Evolutionary conservation across 2,888 invertebrate genomes (phyloP).

Genomic region (Dryadula phaetusa): DNA sequence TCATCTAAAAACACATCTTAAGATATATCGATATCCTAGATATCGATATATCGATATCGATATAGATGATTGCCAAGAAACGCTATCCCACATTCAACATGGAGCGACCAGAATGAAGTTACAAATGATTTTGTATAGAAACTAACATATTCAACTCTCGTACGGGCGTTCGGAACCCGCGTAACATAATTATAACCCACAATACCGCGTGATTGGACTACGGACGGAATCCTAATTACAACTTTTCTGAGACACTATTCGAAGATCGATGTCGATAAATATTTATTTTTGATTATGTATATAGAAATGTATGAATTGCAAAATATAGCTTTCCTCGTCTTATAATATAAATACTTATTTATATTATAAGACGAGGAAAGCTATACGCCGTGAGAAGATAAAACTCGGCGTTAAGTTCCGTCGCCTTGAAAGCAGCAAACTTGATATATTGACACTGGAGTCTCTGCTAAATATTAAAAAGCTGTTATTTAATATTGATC

Average conservation of each 20-base stretch:
- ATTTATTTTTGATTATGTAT: slow-evolving; percentile 7
- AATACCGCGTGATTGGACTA: slow-evolving; percentile 72
- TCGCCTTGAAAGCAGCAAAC: no score
- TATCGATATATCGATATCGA: no score
- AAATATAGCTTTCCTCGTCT: no score
- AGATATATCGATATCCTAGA: background rate
- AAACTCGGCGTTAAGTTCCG: no score
- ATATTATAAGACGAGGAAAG: no score
- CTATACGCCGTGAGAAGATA: no score
- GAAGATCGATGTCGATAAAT: slow-evolving; percentile 6
- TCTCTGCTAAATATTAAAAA: no score
- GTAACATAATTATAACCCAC: slow-evolving; percentile 63
- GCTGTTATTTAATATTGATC: no score
- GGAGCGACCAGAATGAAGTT: slow-evolving; percentile 7
- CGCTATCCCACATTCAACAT: background rate
- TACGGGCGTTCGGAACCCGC: slow-evolving; percentile 53
- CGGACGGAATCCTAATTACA: slow-evolving; percentile 62
- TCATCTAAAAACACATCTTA: background rate
- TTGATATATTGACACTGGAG: no score
- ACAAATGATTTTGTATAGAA: slow-evolving; percentile 9
- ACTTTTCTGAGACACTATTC: slow-evolving; percentile 31
- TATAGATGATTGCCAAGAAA: background rate
- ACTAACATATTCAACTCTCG: slow-evolving; percentile 54
- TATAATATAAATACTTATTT: no score
- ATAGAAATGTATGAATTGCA: background rate